These are phyloP conservation scores for Volucella inanis DNA, from an alignment of 2,888 invertebrate species.

Conservation along the genomic window DNA sequence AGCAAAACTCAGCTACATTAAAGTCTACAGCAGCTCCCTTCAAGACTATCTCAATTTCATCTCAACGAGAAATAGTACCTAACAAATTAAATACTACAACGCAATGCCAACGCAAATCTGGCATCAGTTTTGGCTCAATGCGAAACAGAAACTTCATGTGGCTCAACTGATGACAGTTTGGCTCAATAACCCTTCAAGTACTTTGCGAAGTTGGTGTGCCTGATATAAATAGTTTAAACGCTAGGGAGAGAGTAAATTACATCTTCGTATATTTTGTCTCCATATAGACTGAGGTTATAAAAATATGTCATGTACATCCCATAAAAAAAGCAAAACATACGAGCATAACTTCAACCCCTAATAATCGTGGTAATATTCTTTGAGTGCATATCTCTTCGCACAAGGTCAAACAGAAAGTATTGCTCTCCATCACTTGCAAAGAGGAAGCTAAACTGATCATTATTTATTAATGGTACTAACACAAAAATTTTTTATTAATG, in stretches of 20 bases:
- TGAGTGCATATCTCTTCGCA: background rate
- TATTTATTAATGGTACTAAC: background rate
- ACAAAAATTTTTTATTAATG: constrained; percentile 11
- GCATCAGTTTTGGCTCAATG: no score
- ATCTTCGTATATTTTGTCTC: constrained; percentile 14
- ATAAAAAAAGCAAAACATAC: background rate
- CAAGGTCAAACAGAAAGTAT: constrained; percentile 14
- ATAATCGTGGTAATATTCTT: constrained; percentile 1
- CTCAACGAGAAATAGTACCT: no score
- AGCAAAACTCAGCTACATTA: no score
- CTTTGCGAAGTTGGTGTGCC: no score
- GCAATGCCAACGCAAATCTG: no score
- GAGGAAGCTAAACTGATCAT: background rate
- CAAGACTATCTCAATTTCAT: no score
- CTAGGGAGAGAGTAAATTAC: constrained; percentile 6
- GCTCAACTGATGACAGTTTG: no score
- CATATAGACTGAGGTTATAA: constrained; percentile 4
- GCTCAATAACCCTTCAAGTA: no score
- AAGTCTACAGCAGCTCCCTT: no score
- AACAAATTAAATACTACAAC: no score
- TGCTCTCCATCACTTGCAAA: constrained; percentile 12
- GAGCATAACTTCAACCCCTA: constrained; percentile 7
- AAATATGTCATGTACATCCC: constrained; percentile 16
- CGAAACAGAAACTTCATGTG: no score
- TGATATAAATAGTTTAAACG: constrained; percentile 2